Evolutionary conservation across 2,888 invertebrate species (phyloP), one percentile per base, ranked within the genome.

Genomic region (Lasioglossum leucozonium): DNA sequence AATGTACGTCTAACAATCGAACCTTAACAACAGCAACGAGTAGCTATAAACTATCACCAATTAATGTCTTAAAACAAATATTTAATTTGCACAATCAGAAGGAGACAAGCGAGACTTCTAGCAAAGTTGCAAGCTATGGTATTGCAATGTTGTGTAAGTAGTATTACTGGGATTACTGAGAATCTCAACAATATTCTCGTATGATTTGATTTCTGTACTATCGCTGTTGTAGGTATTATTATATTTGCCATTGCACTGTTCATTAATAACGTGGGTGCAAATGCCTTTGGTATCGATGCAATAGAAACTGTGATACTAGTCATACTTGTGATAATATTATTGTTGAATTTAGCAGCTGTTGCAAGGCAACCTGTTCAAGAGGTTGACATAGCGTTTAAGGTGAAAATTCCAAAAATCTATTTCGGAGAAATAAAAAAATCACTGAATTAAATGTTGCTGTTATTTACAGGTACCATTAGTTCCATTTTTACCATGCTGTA

Each of bases 401-500:
- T 97, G 93, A 1, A 26, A 34, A 26, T 37, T 26, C 4, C 0
- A 18, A 11, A 71, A 34, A 40, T 62, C 11, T 26, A 6, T 10
- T 22, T 10, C n/a, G 2, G 8, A 51, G n/a, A 51, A 40, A 4
- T 11, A 13, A 40, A 10, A 6, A 13, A 22, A 67, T 37, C 18
- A n/a, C n/a, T 18, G 4, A n/a, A 26, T 71, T 75, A 77, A 75
- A 65, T 30, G 11, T 71, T 11, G 34, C 1, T 55, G 0, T 67
- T 65, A 18, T 58, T 85, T 77, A 10, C 91, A 98, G 98, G 98
- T 98, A 42, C 99, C 99, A 0, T 95, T 97, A 76, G 98, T 99
- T 16, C 99, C 99, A 0, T 94, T 98, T 71, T 96, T 99, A 87
- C 99, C 99, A 4, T 97, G 97, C 91, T 93, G 98, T 10, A 98